Percentiles rank a stretch among this genome's conserved stretches.
These are phyloP conservation scores for Alcedo atthis DNA, from an alignment of 2,797 vertebrate species.

Conservation along the genomic window DNA sequence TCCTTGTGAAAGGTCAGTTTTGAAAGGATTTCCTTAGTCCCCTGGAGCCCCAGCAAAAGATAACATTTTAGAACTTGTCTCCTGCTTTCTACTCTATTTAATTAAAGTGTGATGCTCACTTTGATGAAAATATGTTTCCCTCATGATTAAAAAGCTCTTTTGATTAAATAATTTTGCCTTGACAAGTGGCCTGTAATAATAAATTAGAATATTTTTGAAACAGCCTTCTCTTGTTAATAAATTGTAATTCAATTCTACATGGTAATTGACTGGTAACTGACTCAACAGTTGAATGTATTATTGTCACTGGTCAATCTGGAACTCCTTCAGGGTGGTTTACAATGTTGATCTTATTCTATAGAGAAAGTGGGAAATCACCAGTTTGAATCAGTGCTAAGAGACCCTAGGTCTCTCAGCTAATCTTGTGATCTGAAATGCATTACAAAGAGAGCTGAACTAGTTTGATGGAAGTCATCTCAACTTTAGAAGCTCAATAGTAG, in stretches of 20 bases:
- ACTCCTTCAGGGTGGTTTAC: not conserved
- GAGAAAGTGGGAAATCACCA: not conserved
- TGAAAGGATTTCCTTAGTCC: conserved; percentile 42
- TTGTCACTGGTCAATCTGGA: not conserved
- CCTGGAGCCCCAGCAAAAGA: not conserved
- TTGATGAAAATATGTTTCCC: conserved; percentile 43
- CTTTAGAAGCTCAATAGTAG: not conserved
- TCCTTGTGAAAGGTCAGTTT: conserved; percentile 54
- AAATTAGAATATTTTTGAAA: conserved; percentile 32
- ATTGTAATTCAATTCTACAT: not conserved
- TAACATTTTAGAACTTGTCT: conserved; percentile 33
- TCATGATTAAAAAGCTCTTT: conserved; percentile 53
- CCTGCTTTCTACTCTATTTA: conserved; percentile 34
- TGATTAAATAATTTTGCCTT: conserved; percentile 42
- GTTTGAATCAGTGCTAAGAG: not conserved
- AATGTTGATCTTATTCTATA: not conserved
- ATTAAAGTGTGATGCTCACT: conserved; percentile 35
- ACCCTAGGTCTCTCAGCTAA: not conserved
- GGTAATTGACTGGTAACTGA: not conserved
- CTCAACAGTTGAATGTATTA: not conserved
- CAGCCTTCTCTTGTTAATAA: not conserved
- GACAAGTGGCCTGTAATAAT: conserved; percentile 17
- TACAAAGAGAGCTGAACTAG: not conserved
- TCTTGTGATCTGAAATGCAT: not conserved
- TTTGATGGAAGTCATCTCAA: not conserved